These are phyloP conservation scores for Apteryx owenii DNA, from an alignment of 2,113 vertebrate genomes.

Conservation along the genomic window DNA sequence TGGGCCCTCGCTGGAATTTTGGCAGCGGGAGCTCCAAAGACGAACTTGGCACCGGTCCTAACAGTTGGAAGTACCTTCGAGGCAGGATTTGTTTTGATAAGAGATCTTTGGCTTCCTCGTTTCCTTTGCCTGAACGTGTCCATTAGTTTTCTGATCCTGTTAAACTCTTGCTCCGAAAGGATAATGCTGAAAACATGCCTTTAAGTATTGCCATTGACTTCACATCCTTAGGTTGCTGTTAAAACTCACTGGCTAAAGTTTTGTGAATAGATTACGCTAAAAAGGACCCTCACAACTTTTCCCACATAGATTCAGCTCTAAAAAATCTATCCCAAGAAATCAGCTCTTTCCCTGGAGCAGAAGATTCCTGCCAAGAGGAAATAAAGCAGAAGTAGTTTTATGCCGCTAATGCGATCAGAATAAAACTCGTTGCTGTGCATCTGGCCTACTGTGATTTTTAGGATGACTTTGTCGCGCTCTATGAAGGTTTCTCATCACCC, in stretches of 20 bases:
- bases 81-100: constrained; percentile 12
- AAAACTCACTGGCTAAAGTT: rapidly evolving
- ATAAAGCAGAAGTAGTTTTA: neutral
- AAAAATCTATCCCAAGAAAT: neutral
- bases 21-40: neutral
- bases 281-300: neutral
- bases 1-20: neutral
- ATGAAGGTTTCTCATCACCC: neutral
- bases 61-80: neutral
- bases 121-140: neutral
- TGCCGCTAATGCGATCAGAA: rapidly evolving
- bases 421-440: neutral
- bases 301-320: too few relatives aligned
- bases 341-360: neutral
- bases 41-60: neutral
- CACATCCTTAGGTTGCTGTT: rapidly evolving
- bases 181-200: rapidly evolving
- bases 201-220: neutral
- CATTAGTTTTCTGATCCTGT: neutral
- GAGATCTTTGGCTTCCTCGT: constrained; percentile 33
- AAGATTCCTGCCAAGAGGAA: neutral
- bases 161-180: neutral
- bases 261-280: rapidly evolving
- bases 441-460: neutral
- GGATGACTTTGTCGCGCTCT: neutral